phyloP scores from a whole-genome alignment of 2,797 vertebrate genomes.

The Crypturellus tataupa region DNA sequence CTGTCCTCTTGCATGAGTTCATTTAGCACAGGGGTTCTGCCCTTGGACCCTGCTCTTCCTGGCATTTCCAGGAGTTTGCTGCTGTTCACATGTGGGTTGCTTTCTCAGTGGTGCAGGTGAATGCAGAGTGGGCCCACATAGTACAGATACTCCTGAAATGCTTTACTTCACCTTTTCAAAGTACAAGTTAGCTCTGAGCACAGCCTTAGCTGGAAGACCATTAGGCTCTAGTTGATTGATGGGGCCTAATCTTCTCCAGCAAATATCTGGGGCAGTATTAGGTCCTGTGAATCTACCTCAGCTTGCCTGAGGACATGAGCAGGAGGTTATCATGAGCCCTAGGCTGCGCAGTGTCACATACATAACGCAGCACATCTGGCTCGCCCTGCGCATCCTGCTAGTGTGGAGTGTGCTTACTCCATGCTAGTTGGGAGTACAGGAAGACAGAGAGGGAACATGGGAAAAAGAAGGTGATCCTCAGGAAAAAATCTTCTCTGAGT shows the following conservation, averaged over 20 bases:
- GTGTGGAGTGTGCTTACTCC: not conserved
- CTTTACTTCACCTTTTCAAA: not conserved
- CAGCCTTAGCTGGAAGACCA: not conserved
- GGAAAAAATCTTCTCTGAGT: not conserved
- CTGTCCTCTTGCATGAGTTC: not conserved
- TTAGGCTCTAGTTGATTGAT: not conserved
- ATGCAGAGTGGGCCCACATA: fast-evolving
- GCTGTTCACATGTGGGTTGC: not conserved
- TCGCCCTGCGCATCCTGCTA: not conserved
- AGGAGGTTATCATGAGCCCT: not conserved
- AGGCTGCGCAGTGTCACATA: not conserved
- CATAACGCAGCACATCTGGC: not conserved
- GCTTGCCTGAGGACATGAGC: not conserved
- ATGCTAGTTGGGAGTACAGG: not conserved
- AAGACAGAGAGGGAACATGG: not conserved
- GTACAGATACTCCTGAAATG: not conserved
- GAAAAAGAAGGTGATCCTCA: not conserved
- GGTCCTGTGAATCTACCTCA: not conserved
- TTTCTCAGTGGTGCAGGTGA: not conserved
- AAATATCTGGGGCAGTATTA: not conserved
- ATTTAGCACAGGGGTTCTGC: not conserved
- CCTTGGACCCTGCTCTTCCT: not conserved
- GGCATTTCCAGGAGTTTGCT: not conserved
- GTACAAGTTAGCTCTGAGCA: not conserved
- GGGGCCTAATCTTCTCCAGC: not conserved